Base-by-base conservation (phyloP, 2,113 vertebrate genomes). In the Petroica traversi region DNA sequence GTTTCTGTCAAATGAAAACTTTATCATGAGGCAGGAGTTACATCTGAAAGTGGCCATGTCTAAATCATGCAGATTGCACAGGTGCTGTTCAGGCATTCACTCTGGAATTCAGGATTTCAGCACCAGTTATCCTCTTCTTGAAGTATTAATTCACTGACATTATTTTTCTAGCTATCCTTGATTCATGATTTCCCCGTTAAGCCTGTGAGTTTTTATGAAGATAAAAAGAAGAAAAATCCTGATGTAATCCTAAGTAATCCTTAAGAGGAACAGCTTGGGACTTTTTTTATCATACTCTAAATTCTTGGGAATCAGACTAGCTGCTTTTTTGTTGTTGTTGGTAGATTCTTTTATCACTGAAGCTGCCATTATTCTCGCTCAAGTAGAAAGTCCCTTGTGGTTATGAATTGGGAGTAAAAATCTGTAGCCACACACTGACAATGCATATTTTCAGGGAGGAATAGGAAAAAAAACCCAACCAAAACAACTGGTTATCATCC, bases 381-480 rank as follows among this genome's bases (percentile, higher is more conserved):
- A 76, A 95, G 33, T 61, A 59, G 57, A 91, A 54, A 59, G 46
- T 73, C 75, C 51, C 51, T 61, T 62, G 41, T 48, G 57, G 8
- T 92, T 87, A 23, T 54, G 79, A 97, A 90, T 19, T 52, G 36
- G 26, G 36, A 87, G 38, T 84, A 58, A 93, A 97, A 94, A 67
- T 81, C 93, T 55, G 68, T 57, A 86, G 52, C 76, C 40, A 58
- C 43, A 63, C 33, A 74, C n/a, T 88, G 67, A 34, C 48, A 83
- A 26, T 72, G 84, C 20, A 24, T 91, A 88, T 64, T 95, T 95
- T 96, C 46, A 74, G 74, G 34, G 17, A 71, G 31, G 24, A 91
- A 88, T 19, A 85, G 19, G 51, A 80, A 80, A 91, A 93, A 36
- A 94, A n/a, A 1, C 4, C 3, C 4, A 19, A 25, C 4, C 40